These are phyloP conservation scores for Helicoverpa zea DNA, from an alignment of 1,140 invertebrate species.

Conservation along the genomic window DNA sequence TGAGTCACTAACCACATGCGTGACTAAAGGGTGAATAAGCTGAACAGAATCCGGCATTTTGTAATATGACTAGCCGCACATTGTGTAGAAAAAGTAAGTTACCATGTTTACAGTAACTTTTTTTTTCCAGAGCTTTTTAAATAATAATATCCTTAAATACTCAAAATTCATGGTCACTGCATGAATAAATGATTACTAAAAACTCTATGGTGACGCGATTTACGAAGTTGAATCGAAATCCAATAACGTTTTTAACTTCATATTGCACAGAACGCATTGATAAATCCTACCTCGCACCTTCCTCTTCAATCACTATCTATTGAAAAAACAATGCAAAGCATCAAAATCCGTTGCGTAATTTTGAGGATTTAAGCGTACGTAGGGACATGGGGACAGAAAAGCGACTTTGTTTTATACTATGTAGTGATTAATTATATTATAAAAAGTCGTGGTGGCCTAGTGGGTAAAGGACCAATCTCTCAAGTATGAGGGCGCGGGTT, in stretches of 20 bases:
- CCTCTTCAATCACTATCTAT: no score
- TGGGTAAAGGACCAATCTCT: no score
- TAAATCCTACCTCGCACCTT: no score
- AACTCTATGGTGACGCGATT: background rate
- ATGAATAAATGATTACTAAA: constrained; percentile 1
- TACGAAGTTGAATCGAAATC: background rate
- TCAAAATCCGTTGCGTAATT: no score
- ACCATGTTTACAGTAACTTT: background rate
- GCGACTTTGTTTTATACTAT: no score
- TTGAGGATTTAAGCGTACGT: no score
- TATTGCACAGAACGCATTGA: no score
- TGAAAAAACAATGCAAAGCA: no score
- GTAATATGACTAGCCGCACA: background rate
- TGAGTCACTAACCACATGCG: constrained; percentile 35
- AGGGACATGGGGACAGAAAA: no score
- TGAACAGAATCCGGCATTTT: constrained; percentile 23
- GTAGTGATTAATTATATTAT: no score
- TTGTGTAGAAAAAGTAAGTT: background rate
- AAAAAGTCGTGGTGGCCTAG: no score
- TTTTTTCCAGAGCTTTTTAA: background rate
- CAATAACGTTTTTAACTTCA: background rate
- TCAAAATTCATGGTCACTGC: background rate
- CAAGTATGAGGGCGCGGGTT: no score
- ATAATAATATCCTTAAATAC: background rate
- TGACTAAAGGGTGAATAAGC: constrained; percentile 18